Evolutionary conservation across 2,113 vertebrate genomes (phyloP), one percentile per base, ranked within the genome.

Genomic region (Calidris pygmaea): DNA sequence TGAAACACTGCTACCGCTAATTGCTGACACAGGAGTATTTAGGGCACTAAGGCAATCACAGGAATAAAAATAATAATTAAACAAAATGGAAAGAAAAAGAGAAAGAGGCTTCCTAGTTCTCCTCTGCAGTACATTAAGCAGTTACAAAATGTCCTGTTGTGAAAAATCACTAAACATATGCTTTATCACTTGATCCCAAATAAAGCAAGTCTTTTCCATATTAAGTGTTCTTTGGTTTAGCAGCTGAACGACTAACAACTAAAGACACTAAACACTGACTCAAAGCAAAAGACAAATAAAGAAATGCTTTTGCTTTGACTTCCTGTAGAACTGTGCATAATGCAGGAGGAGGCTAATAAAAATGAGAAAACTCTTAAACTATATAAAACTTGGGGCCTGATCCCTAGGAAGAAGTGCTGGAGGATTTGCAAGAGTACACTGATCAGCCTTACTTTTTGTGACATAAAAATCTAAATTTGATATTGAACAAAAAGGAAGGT

Each of bases 1-100:
- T 98, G 98, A 98, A 98, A 98, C 97, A 93, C 95, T 98, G 97
- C 97, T 98, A 95, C 90, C 75, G 95, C 98, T 99, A 99, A 99
- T 99, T 99, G 98, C 98, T 98, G 98, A 98, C 98, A 98, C 87
- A 85, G 96, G 96, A 96, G 97, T 95, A 97, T 97, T 97, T 89
- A 96, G 95, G 94, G 97, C 88, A 97, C 94, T 59, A 79, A 98
- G 97, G 96, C 96, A 98, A 98, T 80, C 78, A 87, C 78, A 87
- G 75, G 87, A 96, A 96, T 94, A 89, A 96, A 93, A 97, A 95
- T 56, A 94, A 34, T 35, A 65, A 80, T 43, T 34, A 4, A 35
- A 10, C n/a, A 6, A 12, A 52, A 50, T 11, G 19, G 29, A 34
- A 23, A 32, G 2, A 10, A 10, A 37, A 6, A 14, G 41, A 77